Base-by-base conservation (phyloP, 2,888 invertebrate species). In the Sturmia bella region DNA sequence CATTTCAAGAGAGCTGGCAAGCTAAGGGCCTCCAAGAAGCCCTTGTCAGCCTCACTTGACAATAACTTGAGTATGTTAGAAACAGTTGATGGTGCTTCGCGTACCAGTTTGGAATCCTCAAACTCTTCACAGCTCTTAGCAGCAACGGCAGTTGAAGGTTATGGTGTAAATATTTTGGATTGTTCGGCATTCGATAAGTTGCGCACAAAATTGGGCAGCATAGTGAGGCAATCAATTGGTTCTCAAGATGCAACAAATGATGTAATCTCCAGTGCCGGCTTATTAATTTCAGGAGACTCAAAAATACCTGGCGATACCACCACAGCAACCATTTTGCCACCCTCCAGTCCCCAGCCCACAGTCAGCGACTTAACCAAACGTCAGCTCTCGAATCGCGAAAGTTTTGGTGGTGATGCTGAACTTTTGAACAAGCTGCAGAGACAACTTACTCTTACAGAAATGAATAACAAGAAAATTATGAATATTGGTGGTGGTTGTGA, bases 1-100 rank as follows among this genome's bases (percentile, higher is more conserved):
- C 93, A 97, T 87, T 98, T 99, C 89, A 94, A 96, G 12, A 94
- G 94, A 85, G 96, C 96, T 9, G 96, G 96, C 0, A 94, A 92
- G 84, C 92, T 93, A 77, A 92, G 93, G 84, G 92, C 93, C 15
- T 91, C 92, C 48, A 92, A 92, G 83, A 92, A 92, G 11, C 87
- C 87, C 0, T 84, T 91, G 0, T 89, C 89, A 3, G 85, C 87
- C 6, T 90, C 90, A 5, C 88, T 87, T 52, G 91, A 91, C 70
- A 90, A 91, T 63, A 91, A 91, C 85, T 84, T 91, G 61, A 89
- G 89, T 79, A 90, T 90, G 7, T 84, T 91, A 41, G 91, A 91
- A 81, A 89, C 87, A 2, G 90, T 90, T 21, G 91, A 91, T 76
- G 91, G 91, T 0, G 89, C 91, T 50, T 91, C 91, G 43, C 87